Conservation (phyloP, 1,140 invertebrate species). For the Drosophila nannoptera region DNA sequence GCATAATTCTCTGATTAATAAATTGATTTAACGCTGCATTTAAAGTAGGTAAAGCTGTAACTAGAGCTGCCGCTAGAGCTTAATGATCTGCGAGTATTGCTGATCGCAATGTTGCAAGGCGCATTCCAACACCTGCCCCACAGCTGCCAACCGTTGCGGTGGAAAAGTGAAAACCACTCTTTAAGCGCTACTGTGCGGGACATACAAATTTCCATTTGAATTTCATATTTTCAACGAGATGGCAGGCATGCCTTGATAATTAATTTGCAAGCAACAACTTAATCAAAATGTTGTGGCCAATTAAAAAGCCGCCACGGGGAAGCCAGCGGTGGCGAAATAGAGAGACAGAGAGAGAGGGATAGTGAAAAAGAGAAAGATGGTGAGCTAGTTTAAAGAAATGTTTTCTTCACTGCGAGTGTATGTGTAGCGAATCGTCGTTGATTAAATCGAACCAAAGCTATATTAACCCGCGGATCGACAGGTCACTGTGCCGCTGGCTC, state of each 20-base stretch:
- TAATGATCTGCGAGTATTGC: slow-evolving; percentile 18
- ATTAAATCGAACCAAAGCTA: slow-evolving; percentile 55
- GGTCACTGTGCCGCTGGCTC: slow-evolving; percentile 6
- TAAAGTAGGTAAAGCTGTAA: neutral
- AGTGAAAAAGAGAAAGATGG: neutral
- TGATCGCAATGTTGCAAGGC: slow-evolving; percentile 5
- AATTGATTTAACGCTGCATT: no score
- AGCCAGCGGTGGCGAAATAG: slow-evolving; percentile 37
- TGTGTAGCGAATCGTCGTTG: slow-evolving; percentile 43
- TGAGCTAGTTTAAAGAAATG: slow-evolving; percentile 75
- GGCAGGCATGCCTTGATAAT: slow-evolving; percentile 75
- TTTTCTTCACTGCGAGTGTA: slow-evolving; percentile 42
- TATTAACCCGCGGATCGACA: slow-evolving; percentile 55
- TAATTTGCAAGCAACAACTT: slow-evolving; percentile 75
- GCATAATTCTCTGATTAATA: no score
- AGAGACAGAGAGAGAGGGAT: neutral
- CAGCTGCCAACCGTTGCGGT: slow-evolving; percentile 39
- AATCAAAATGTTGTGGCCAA: slow-evolving; percentile 76
- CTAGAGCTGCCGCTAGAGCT: neutral
- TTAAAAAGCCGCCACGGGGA: slow-evolving; percentile 72
- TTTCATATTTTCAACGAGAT: slow-evolving; percentile 47
- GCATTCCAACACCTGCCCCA: slow-evolving; percentile 31
- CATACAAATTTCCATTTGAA: slow-evolving; percentile 47
- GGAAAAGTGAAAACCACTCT: slow-evolving; percentile 72
- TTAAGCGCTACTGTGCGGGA: slow-evolving; percentile 36